A percentile compares a stretch with the other conserved stretches of the same genome.
phyloP scores from a whole-genome alignment of 2,888 invertebrate species.

The Baronia brevicornis region DNA sequence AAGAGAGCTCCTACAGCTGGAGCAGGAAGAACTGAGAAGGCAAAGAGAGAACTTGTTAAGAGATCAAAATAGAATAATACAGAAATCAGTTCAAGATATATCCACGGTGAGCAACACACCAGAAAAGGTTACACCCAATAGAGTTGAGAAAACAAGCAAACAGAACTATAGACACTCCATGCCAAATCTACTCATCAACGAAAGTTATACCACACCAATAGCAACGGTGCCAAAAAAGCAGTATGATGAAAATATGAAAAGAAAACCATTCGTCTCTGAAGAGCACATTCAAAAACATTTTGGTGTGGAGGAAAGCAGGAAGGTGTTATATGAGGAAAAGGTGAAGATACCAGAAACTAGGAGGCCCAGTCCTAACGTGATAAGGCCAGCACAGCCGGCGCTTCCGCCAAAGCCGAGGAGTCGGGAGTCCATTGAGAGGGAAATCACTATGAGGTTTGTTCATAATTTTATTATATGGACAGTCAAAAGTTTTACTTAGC shows the following conservation, averaged over 20 bases:
- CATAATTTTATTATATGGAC: neutral
- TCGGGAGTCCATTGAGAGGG: conserved; percentile 61
- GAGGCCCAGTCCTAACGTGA: conserved; percentile 26
- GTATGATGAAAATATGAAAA: conserved; percentile 47
- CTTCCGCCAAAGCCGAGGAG: conserved; percentile 59
- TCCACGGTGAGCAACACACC: conserved; percentile 46
- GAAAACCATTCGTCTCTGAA: conserved; percentile 65
- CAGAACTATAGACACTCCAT: conserved; percentile 64
- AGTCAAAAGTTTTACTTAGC: neutral
- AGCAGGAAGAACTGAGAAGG: conserved; percentile 85
- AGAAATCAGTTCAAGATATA: conserved; percentile 80
- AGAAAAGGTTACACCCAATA: conserved; percentile 48
- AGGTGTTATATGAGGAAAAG: conserved; percentile 49
- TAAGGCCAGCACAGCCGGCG: conserved; percentile 39
- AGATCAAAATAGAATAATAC: conserved; percentile 77
- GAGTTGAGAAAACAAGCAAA: conserved; percentile 30
- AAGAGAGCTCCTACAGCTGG: conserved; percentile 83
- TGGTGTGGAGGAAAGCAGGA: conserved; percentile 61
- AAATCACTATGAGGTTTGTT: conserved; percentile 67
- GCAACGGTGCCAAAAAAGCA: conserved; percentile 40
- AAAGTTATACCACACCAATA: conserved; percentile 36
- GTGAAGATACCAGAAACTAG: conserved; percentile 31
- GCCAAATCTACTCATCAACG: conserved; percentile 62
- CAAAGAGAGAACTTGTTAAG: conserved; percentile 83
- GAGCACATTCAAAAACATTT: conserved; percentile 67